Percentiles rank a stretch among this genome's conserved stretches.
Conservation (phyloP, 1,140 invertebrate species). For the Hesperophylax magnus region DNA sequence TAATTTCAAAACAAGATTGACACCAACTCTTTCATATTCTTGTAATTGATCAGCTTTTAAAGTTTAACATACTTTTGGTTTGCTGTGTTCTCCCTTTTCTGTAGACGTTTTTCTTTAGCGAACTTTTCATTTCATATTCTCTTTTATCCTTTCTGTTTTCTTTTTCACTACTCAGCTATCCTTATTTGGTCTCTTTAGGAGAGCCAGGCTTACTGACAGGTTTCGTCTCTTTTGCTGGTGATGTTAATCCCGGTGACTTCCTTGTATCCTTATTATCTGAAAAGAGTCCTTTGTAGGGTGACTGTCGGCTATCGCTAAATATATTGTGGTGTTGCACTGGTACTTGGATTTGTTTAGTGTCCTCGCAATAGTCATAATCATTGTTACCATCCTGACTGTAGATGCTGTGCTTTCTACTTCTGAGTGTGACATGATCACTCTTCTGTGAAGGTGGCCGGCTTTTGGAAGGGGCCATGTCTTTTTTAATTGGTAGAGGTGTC, state of each 20-base stretch:
- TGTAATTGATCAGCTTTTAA: too few relatives aligned
- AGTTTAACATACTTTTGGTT: too few relatives aligned
- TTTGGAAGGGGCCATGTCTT: conserved; percentile 15
- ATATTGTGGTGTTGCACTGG: conserved; percentile 52
- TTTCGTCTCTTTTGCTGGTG: neutral
- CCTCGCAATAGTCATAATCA: conserved; percentile 56
- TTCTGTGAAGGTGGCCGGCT: conserved; percentile 31
- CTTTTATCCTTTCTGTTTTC: neutral
- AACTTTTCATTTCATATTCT: neutral
- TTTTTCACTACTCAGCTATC: too few relatives aligned
- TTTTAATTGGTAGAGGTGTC: conserved; percentile 6
- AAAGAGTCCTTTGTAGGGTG: conserved; percentile 50
- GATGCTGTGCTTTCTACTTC: conserved; percentile 44
- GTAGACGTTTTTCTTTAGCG: neutral
- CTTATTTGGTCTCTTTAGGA: neutral
- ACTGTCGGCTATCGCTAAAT: conserved; percentile 51
- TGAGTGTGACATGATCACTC: conserved; percentile 18
- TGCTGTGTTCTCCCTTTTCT: neutral
- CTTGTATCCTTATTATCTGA: conserved; percentile 35
- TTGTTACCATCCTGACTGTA: conserved; percentile 51
- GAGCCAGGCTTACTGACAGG: neutral
- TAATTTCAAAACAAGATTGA: too few relatives aligned
- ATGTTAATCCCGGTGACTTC: neutral
- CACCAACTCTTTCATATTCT: too few relatives aligned
- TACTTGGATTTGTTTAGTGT: conserved; percentile 56